phyloP scores from a whole-genome alignment of 2,888 invertebrate species.

The Helicoverpa assulta region DNA sequence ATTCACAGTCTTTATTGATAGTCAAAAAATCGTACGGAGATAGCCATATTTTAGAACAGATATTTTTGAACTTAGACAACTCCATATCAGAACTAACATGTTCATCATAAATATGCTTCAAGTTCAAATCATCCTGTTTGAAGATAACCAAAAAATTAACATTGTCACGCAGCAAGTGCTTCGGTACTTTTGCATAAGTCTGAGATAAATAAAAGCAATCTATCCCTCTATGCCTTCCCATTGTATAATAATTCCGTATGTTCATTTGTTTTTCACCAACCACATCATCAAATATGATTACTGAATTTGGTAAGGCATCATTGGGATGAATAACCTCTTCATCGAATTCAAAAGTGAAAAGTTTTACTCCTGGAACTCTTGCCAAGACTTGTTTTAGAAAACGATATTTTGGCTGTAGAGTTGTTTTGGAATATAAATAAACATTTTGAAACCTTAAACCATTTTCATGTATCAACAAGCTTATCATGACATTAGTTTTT shows the following conservation, averaged over 20 bases:
- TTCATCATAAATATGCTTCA: no score
- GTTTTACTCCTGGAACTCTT: neutral
- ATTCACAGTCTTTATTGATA: no score
- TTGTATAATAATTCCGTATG: constrained; percentile 34
- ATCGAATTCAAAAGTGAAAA: no score
- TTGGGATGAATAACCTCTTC: neutral
- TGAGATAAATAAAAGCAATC: neutral
- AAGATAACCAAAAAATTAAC: no score
- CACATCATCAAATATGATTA: constrained; percentile 16
- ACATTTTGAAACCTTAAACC: constrained; percentile 11
- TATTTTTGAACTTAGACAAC: no score
- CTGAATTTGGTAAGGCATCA: constrained; percentile 15
- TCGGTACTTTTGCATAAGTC: neutral
- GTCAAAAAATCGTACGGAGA: no score
- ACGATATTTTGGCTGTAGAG: constrained; percentile 9
- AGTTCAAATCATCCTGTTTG: no score
- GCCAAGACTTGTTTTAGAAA: neutral
- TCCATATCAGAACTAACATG: no score
- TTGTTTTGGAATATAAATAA: constrained; percentile 12
- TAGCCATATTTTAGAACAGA: no score
- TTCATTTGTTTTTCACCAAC: constrained; percentile 16
- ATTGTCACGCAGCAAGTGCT: no score
- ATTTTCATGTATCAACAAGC: constrained; percentile 15
- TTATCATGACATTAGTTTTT: constrained; percentile 12
- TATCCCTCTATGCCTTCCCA: constrained; percentile 29